phyloP scores from a whole-genome alignment of 2,797 vertebrate species.

The Peromyscus nudipes region DNA sequence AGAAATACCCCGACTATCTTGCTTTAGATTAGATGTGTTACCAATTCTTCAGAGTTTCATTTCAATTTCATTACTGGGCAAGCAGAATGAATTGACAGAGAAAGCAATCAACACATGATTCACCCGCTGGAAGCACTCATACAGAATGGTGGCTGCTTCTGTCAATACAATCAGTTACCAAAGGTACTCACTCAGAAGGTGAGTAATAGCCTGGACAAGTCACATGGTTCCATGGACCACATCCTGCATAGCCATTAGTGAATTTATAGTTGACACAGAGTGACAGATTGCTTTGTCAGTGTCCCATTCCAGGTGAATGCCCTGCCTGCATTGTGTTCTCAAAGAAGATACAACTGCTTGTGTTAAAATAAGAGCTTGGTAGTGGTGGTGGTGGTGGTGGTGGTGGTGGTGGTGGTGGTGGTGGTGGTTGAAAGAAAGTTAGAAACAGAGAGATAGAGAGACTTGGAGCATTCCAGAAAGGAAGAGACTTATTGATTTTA shows the following conservation, averaged over 20 bases:
- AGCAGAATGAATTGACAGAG: slow-evolving; percentile 82
- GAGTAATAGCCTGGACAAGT: slow-evolving; percentile 72
- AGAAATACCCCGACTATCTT: slow-evolving; percentile 69
- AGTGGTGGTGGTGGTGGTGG: neutral
- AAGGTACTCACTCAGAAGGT: slow-evolving; percentile 76
- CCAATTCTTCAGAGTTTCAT: slow-evolving; percentile 82
- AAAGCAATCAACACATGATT: slow-evolving; percentile 83
- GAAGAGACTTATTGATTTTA: neutral
- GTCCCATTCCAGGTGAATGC: slow-evolving; percentile 23
- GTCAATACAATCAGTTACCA: slow-evolving; percentile 82
- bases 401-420: neutral
- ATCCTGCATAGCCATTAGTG: slow-evolving; percentile 59
- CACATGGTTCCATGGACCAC: slow-evolving; percentile 38
- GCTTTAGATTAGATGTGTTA: slow-evolving; percentile 83
- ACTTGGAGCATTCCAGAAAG: neutral
- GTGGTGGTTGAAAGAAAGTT: neutral
- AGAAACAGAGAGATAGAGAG: neutral
- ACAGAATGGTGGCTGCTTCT: slow-evolving; percentile 78
- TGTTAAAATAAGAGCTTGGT: neutral
- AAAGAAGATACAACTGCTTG: slow-evolving; percentile 20
- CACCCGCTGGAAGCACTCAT: slow-evolving; percentile 79
- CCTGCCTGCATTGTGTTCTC: neutral
- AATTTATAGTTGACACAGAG: neutral
- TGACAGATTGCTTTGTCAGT: slow-evolving; percentile 66
- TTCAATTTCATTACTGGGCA: slow-evolving; percentile 82